phyloP scores from a whole-genome alignment of 1,140 invertebrate species.

The Tetragnatha versicolor region DNA sequence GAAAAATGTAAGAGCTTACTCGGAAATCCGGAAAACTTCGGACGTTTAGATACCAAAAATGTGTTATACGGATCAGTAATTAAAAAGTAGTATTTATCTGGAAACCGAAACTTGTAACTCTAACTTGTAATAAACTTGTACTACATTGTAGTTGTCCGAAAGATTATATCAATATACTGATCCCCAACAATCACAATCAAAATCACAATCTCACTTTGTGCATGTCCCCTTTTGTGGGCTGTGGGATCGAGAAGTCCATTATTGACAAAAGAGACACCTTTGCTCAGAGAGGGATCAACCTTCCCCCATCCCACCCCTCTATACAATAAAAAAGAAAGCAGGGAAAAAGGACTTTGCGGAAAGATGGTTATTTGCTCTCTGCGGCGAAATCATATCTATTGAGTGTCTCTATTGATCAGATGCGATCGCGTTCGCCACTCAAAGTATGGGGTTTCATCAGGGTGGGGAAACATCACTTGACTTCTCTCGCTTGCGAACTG shows the following conservation, averaged over 20 bases:
- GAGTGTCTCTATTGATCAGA: not conserved
- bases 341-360: not conserved
- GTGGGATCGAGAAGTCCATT: not conserved
- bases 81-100: too few relatives aligned
- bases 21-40: too few relatives aligned
- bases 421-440: not conserved
- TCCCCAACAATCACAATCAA: too few relatives aligned
- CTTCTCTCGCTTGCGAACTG: too few relatives aligned
- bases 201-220: not conserved
- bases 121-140: too few relatives aligned
- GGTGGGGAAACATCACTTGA: too few relatives aligned
- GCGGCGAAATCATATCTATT: not conserved
- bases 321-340: not conserved
- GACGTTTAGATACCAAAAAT: too few relatives aligned
- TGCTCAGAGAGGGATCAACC: not conserved
- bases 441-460: not conserved
- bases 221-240: not conserved
- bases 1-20: too few relatives aligned
- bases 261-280: slow-evolving; percentile 15
- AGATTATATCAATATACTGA: too few relatives aligned
- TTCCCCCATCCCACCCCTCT: not conserved
- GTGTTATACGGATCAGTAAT: too few relatives aligned
- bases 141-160: too few relatives aligned
- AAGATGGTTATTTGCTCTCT: not conserved
- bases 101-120: too few relatives aligned